Evolutionary conservation across 1,140 invertebrate genomes (phyloP), one percentile per base, ranked within the genome.

Genomic region (Eubasilissa regina): DNA sequence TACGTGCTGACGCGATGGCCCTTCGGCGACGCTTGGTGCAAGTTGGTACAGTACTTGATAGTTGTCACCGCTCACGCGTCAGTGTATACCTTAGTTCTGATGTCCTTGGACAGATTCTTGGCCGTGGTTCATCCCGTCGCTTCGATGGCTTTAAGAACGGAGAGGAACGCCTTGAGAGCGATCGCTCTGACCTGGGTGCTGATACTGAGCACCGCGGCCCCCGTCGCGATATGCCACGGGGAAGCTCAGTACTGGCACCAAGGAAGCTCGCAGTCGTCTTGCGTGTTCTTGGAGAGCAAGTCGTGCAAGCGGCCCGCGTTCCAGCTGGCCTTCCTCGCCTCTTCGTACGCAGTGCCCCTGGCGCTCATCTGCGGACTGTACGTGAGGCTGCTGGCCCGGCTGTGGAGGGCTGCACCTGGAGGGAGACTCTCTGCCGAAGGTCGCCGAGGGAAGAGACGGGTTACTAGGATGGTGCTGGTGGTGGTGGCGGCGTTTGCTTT

Each of bases 401-500:
- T 98, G 76, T 98, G 97, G 97, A 93, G 95, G 85, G 94, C 93
- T 77, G 92, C 93, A 25, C 94, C 95, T 0, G 94, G 93, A 19
- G 94, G 93, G 8, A 92, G 91, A 76, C 89, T 91, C 53, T 92
- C 91, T n/a, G 91, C 90, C 3, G 91, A 92, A 83, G 91, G 90
- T 80, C 89, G 96, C 60, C 91, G 96, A 82, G 95, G 96, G 43
- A 97, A 97, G 87, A 94, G 94, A 86, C 91, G 97, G 78, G 97
- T 98, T 0, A 99, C 97, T 0, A 90, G 96, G 79, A 95, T 99
- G 93, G 96, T 99, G 8, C 92, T 98, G 48, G 94, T 97, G 19
- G 97, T 99, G 13, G 96, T 99, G 0, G 93, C 96, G 19, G 97
- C 97, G 44, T 99, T 99, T 86, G 97, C 97, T 10, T 90, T 98